These are phyloP conservation scores for Gortyna flavago DNA, from an alignment of 2,888 invertebrate species.

Conservation along the genomic window DNA sequence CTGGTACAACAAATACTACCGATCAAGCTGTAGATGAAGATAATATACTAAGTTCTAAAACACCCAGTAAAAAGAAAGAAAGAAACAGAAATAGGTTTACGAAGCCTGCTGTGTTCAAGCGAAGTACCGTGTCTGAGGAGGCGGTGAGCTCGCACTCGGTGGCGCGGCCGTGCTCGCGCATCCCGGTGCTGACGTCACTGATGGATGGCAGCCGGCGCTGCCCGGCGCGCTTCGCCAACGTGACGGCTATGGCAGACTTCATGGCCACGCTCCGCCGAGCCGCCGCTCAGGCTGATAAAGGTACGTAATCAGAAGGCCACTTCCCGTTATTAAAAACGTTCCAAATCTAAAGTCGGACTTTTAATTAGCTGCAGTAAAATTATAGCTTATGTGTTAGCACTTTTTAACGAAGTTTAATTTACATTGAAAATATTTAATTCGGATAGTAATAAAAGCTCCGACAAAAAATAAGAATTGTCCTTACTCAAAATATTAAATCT, in stretches of 20 bases:
- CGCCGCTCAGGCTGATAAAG: not conserved
- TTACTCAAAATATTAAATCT: too few relatives aligned
- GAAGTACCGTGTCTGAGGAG: too few relatives aligned
- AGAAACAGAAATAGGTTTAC: too few relatives aligned
- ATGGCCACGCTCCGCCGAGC: not conserved
- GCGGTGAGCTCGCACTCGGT: not conserved
- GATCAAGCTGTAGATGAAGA: not conserved
- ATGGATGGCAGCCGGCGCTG: not conserved
- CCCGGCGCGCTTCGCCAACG: conserved; percentile 1
- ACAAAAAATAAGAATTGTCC: too few relatives aligned
- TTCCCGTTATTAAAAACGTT: not conserved
- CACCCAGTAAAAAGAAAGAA: not conserved
- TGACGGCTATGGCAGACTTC: conserved; percentile 4
- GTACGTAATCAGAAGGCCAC: not conserved
- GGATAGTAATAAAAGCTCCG: too few relatives aligned
- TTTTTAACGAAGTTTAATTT: too few relatives aligned
- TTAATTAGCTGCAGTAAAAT: too few relatives aligned
- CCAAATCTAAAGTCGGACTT: too few relatives aligned
- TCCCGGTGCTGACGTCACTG: conserved; percentile 17
- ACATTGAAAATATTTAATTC: too few relatives aligned
- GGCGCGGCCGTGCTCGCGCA: conserved; percentile 13
- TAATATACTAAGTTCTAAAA: too few relatives aligned
- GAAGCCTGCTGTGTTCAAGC: not conserved
- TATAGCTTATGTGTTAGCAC: too few relatives aligned
- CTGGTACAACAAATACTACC: not conserved